Evolutionary conservation across 2,888 invertebrate genomes (phyloP).

Genomic region (Urechis unicinctus): DNA sequence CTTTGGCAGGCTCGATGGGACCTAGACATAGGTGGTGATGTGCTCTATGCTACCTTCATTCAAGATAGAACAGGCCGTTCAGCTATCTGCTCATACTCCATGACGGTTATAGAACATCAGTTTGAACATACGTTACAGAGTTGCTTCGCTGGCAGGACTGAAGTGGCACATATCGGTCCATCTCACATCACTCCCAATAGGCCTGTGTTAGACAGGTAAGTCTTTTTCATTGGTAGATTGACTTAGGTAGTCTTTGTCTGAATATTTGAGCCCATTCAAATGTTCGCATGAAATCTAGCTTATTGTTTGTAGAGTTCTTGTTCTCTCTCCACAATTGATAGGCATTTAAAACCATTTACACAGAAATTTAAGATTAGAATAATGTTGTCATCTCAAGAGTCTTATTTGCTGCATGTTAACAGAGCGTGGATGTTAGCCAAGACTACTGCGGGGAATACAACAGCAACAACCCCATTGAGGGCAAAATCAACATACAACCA

Average conservation of each 20-base stretch:
- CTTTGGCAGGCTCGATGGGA: no score
- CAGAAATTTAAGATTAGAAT: no score
- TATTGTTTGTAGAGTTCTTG: no score
- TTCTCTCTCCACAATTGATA: background rate
- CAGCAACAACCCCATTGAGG: background rate
- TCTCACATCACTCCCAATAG: no score
- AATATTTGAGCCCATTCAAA: no score
- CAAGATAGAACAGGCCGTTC: background rate
- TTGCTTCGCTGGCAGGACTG: background rate
- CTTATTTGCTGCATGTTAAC: no score
- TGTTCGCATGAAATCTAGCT: no score
- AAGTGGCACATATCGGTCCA: background rate
- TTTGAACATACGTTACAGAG: background rate
- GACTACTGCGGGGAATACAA: background rate
- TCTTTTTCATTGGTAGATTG: no score
- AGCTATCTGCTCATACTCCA: background rate
- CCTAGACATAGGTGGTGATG: background rate
- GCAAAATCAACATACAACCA: background rate
- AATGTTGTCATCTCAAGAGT: no score
- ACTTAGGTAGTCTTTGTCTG: no score
- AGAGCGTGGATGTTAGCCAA: background rate
- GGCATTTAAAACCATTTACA: no score
- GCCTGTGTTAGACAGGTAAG: no score
- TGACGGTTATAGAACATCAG: background rate
- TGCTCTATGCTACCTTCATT: background rate